Evolutionary conservation across 2,113 vertebrate species (phyloP).

Genomic region (Pristiophorus japonicus): DNA sequence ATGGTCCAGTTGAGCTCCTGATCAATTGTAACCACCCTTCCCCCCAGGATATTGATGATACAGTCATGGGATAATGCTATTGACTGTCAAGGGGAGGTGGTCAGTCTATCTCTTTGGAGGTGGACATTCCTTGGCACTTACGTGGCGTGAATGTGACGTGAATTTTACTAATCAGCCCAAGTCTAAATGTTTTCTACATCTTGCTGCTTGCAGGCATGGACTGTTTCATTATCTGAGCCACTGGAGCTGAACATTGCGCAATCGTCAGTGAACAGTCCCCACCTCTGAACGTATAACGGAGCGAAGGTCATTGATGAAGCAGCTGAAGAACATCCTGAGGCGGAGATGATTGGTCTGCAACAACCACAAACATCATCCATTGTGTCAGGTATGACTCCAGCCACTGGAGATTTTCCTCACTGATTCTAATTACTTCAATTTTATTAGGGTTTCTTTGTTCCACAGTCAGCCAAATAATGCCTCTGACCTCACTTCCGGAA

Average conservation of each 20-base stretch:
- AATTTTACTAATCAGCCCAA: background rate
- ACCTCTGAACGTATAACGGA: background rate
- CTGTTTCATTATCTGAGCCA: background rate
- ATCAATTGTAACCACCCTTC: background rate
- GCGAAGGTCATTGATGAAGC: background rate
- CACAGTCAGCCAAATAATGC: too few species aligned
- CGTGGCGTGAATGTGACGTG: too few species aligned
- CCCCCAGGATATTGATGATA: background rate
- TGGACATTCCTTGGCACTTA: background rate
- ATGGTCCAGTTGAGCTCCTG: background rate
- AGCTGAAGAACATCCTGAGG: background rate
- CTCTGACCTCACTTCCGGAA: too few species aligned
- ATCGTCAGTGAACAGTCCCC: background rate
- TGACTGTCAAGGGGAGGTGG: background rate
- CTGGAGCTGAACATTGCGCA: background rate
- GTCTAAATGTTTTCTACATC: background rate
- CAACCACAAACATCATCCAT: too few species aligned
- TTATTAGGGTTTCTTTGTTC: too few species aligned
- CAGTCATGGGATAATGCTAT: background rate
- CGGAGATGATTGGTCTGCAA: background rate
- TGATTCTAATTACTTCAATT: too few species aligned
- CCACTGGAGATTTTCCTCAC: too few species aligned
- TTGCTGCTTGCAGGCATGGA: background rate
- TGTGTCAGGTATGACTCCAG: too few species aligned
- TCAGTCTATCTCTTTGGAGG: background rate